phyloP scores from a whole-genome alignment of 1,140 invertebrate genomes.

The Araneus ventricosus region DNA sequence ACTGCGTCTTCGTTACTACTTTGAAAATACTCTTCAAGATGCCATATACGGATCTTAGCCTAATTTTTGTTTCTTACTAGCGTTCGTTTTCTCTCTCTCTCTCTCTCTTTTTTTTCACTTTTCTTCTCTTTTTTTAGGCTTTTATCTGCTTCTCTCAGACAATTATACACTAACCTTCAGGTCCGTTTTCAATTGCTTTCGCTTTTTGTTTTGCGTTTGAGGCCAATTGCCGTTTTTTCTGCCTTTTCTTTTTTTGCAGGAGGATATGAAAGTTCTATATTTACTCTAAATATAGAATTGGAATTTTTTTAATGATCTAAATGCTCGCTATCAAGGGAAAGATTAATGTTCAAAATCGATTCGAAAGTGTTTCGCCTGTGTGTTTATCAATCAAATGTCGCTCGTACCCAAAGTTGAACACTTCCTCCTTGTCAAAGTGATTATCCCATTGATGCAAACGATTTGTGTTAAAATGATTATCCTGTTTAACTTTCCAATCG shows the following conservation, averaged over 20 bases:
- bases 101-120: background rate
- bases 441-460: too few relatives aligned
- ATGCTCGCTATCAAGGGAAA: too few relatives aligned
- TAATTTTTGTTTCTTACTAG: conserved; percentile 36
- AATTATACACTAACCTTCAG: conserved; percentile 61
- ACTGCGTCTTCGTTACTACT: background rate
- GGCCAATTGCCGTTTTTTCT: background rate
- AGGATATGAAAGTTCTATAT: background rate
- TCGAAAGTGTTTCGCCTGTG: too few relatives aligned
- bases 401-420: too few relatives aligned
- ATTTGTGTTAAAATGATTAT: too few relatives aligned
- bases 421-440: too few relatives aligned
- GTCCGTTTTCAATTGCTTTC: background rate
- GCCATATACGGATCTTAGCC: conserved; percentile 71
- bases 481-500: too few relatives aligned
- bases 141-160: background rate
- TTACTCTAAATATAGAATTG: too few relatives aligned
- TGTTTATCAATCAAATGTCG: too few relatives aligned
- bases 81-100: background rate
- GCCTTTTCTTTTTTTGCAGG: background rate
- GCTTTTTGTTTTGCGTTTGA: background rate
- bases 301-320: too few relatives aligned
- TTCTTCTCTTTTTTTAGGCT: background rate
- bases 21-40: conserved; percentile 29
- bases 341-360: too few relatives aligned